Evolutionary conservation across 2,888 invertebrate genomes (phyloP), one percentile per base, ranked within the genome.

Genomic region (Prenolepis imparis): DNA sequence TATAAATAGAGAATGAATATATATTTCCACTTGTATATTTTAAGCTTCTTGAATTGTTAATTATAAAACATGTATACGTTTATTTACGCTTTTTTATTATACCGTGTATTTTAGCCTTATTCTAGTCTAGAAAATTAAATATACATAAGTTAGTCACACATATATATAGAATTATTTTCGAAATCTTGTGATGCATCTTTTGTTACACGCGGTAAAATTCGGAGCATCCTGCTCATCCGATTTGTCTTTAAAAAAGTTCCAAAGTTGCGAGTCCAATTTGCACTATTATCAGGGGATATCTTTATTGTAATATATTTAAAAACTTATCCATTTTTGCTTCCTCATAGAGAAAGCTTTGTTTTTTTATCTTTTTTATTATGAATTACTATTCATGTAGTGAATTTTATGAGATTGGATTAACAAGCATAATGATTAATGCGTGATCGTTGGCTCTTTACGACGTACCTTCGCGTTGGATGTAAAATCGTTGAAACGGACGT

Each of bases 401-500:
- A 55, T 55, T 77, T 32, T 67, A 44, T 66, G 11, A 12, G 52
- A 66, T 24, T 39, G 32, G 48, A 74, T 5, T 52, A 39, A 55
- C 12, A 24, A 36, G 3, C 9, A 9, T 24, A 6, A 24, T 77
- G 70, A 68, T 70, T 70, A 78, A 78, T 78, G 57, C 32, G 52
- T n/a, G 41, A 70, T 78, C 12, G 59, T 44, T 41, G n/a, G 55
- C 39, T 77, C 55, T 77, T 77, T 77, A 59, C 41, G 32, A 77
- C n/a, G 8, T 64, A 77, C 18, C 36, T 21, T 59, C 32, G 1
- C 24, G 21, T 15, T 21, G 18, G 59, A 70, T 70, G 59, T 63
- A 61, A 85, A 84, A 85, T 78, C 80, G 80, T 85, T 85, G 67
- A 70, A 78, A 57, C 39, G 66, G 32, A 84, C 85, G 73, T 67